Base-by-base conservation (phyloP, 2,888 invertebrate species). In the Hirtodrosophila duncani region DNA sequence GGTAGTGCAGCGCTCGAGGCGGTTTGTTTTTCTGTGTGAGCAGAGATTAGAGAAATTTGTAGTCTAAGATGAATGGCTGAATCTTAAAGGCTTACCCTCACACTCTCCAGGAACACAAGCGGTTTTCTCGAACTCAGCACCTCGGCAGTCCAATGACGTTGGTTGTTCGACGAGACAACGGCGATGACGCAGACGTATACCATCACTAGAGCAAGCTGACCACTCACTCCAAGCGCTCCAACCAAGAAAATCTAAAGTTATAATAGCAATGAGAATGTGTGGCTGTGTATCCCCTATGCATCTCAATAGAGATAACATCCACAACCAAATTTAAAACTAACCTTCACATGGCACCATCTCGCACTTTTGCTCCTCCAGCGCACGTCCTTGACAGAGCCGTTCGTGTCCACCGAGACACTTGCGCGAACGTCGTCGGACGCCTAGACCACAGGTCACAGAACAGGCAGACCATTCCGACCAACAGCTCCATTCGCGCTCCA, bases 381-480 rank as follows among this genome's bases (percentile, higher is more conserved):
- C 89, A 0, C 90, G 89, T 1, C 92, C 92, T 17, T 89, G 88
- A 80, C 93, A 93, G 4, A 81, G 53, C n/a, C 83, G 67, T n/a
- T 81, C 81, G 26, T 84, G 84, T 0, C 89, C 88, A 1, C 89
- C 88, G 31, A 91, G 83, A 57, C 96, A 96, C 59, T 89, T 89
- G 14, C 96, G 89, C 0, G 91, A 90, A 49, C 95, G 89, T 10
- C 90, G 89, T 33, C 90, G 89, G 11, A 91, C 88, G 0, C 96
- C 95, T 31, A 89, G 86, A 0, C 92, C 93, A 78, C 95, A 95
- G 0, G 91, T 89, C 0, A 91, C 92, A 13, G 92, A 93, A 77
- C 96, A 96, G 7, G 90, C 89, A 2, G 93, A 91, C 93, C 94
- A 95, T 34, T 95, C 94, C 0, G 92, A 91, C 96, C 96, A 96